These are phyloP conservation scores for Manduca sexta DNA, from an alignment of 1,140 invertebrate genomes.

Conservation along the genomic window DNA sequence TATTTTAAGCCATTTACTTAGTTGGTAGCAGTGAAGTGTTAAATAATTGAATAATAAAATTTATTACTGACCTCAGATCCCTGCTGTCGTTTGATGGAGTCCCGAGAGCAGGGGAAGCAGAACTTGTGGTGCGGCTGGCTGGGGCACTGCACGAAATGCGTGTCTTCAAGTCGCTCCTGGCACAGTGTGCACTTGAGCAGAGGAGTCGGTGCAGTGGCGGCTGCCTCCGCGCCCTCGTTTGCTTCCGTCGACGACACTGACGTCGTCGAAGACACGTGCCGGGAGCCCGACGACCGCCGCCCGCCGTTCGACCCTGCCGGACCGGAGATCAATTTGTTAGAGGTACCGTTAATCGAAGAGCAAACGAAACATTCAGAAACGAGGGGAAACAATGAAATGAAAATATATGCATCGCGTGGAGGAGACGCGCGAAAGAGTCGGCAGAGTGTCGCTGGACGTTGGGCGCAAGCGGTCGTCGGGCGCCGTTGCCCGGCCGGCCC, in stretches of 20 bases:
- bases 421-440: conserved; percentile 14
- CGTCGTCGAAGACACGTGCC: conserved; percentile 89
- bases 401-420: conserved; percentile 9
- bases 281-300: conserved; percentile 85
- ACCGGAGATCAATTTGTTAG: conserved; percentile 44
- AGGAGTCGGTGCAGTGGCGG: conserved; percentile 63
- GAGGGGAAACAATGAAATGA: not conserved
- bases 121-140: conserved; percentile 98
- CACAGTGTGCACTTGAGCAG: conserved; percentile 91
- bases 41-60: not conserved
- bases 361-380: not conserved
- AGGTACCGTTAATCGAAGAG: conserved; percentile 41
- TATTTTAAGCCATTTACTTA: too few species aligned
- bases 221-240: conserved; percentile 51
- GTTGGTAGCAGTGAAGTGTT: not conserved
- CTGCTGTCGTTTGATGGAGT: conserved; percentile 97
- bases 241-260: conserved; percentile 85
- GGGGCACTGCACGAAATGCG: conserved; percentile 99
- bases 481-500: conserved; percentile 28
- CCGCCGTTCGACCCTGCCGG: conserved; percentile 82
- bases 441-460: conserved; percentile 46
- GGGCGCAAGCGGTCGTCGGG: conserved; percentile 62
- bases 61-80: conserved; percentile 65
- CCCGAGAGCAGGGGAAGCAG: conserved; percentile 99
- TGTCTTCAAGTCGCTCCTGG: conserved; percentile 98